Evolutionary conservation across 1,140 invertebrate genomes (phyloP), one percentile per base, ranked within the genome.

Genomic region (Tetragonula clypearis): DNA sequence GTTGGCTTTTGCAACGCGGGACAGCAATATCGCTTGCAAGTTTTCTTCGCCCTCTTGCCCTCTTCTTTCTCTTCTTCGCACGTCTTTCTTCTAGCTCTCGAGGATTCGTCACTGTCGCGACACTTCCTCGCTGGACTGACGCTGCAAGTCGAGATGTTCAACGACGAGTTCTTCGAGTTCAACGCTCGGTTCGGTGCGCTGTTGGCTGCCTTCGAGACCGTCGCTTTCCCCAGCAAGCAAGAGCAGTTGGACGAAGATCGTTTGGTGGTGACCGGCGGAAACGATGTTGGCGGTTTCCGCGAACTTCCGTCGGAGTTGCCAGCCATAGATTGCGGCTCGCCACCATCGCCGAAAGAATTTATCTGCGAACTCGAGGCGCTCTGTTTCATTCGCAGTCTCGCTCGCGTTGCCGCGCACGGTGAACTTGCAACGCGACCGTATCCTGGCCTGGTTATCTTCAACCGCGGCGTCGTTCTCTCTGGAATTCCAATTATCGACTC

Each of bases 1-100:
- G 14, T 23, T 2, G 30, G 1, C 1, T 0, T 11, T 19, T 72
- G 56, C 11, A 86, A 17, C 66, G 73, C 58, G 0, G 85, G 81
- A 4, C 85, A 86, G 12, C 85, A 86, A 19, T 78, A 84, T 35
- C 85, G 85, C 15, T 86, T 77, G 66, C 85, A 86, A 1, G 19
- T 23, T 62, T 85, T 76, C 14, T 17, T 81, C 0, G 62, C 60
- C 8, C 58, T 69, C 23, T 65, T 86, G 23, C 49, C 71, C 21
- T 35, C 5, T 41, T 35, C 5, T 41, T 30, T 79, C 17, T 9
- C 55, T 1, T 26, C n/a, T 15, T 76, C 77, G 19, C 73, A 73
- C 17, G 58, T 76, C 23, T 49, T 49, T 8, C 41, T 8, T 49
- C 6, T 60, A 0, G 14, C 2, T 12, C 21, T 35, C 11, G 56